phyloP scores from a whole-genome alignment of 30 jellyfish, hydroid and myxozoan species.

The Aurelia aurita complex sp. Pacific region DNA sequence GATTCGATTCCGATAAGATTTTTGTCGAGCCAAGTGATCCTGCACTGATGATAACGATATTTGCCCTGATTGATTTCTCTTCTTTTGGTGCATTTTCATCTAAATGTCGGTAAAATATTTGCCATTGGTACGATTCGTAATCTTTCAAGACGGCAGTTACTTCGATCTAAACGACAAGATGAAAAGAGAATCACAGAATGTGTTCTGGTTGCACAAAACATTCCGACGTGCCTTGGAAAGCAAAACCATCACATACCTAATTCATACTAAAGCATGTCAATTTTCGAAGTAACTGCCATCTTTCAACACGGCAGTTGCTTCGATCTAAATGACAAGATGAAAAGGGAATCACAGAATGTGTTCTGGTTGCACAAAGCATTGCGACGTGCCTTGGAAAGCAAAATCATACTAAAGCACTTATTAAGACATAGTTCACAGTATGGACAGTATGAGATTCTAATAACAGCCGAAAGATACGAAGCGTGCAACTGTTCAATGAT shows the following conservation, averaged over 20 bases:
- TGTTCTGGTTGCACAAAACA: neutral
- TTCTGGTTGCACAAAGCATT: neutral
- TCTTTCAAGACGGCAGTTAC: constrained; percentile 84
- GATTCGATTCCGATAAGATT: constrained; percentile 76
- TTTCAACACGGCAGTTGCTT: constrained; percentile 79
- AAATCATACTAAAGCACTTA: neutral
- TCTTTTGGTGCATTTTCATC: constrained; percentile 60
- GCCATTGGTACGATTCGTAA: constrained; percentile 92
- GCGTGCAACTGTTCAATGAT: too few species aligned
- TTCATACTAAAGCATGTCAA: too few species aligned
- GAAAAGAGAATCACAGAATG: neutral
- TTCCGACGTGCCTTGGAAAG: neutral
- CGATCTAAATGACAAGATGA: constrained; percentile 52
- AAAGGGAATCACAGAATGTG: neutral
- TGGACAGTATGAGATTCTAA: too few species aligned
- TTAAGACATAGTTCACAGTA: too few species aligned
- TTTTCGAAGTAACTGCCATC: constrained; percentile 3
- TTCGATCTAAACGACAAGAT: constrained; percentile 58
- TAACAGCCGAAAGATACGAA: too few species aligned
- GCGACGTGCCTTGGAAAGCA: neutral
- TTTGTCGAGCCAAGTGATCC: constrained; percentile 97
- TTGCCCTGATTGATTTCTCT: constrained; percentile 82
- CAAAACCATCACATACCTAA: neutral
- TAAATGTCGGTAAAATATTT: constrained; percentile 69
- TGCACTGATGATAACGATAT: constrained; percentile 85